These are phyloP conservation scores for Mesitornis unicolor DNA, from an alignment of 2,113 vertebrate species.

Conservation along the genomic window DNA sequence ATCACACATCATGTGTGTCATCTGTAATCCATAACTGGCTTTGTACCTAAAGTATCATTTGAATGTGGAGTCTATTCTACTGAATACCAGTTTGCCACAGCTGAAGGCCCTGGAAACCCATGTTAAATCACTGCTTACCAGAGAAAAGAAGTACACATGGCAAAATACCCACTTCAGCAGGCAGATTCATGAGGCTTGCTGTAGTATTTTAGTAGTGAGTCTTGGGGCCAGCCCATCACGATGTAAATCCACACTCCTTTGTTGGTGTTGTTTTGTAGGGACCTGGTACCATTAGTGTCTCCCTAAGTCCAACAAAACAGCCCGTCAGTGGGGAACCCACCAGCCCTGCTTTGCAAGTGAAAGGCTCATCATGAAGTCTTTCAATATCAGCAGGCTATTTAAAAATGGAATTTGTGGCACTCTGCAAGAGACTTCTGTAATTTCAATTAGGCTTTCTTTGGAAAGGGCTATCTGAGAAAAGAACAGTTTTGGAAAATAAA, in stretches of 20 bases:
- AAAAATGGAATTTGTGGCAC: slow-evolving; percentile 40
- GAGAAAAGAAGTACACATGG: background rate
- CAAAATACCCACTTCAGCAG: background rate
- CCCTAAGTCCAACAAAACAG: slow-evolving; percentile 17
- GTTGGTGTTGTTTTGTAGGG: slow-evolving; percentile 9
- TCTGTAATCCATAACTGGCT: background rate
- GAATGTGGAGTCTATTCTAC: background rate
- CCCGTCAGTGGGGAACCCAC: background rate
- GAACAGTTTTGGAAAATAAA: slow-evolving; percentile 33
- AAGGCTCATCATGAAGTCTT: slow-evolving; percentile 40
- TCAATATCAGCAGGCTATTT: slow-evolving; percentile 31
- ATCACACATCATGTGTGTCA: background rate
- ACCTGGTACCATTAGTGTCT: background rate
- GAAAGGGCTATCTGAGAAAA: slow-evolving; percentile 40
- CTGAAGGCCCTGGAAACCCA: background rate
- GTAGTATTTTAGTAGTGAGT: background rate
- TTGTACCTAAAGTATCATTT: background rate
- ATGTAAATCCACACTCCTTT: slow-evolving; percentile 34
- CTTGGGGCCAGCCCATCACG: background rate
- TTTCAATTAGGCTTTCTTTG: slow-evolving; percentile 47
- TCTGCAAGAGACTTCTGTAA: slow-evolving; percentile 40
- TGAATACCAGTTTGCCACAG: background rate
- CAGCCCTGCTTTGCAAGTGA: slow-evolving; percentile 23
- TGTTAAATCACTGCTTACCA: background rate
- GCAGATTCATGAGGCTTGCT: background rate